Base-by-base conservation (phyloP, 2,888 invertebrate species). In the Abscondita cerata region DNA sequence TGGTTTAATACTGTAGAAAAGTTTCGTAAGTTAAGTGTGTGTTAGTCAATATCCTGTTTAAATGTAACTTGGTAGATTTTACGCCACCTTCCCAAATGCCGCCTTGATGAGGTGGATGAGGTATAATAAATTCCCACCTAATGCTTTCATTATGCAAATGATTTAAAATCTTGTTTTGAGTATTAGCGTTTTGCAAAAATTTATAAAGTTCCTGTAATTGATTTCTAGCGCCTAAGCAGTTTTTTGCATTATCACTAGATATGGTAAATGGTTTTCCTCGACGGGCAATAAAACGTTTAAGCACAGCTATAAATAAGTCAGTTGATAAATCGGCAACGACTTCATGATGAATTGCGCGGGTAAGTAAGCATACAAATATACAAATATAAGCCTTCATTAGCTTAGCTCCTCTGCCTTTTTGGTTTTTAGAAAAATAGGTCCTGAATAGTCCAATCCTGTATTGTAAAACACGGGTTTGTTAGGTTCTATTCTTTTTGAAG, bases 301-400 rank as follows among this genome's bases (percentile, higher is more conserved):
- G n/a, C n/a, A n/a, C n/a, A n/a, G n/a, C n/a, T n/a, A n/a, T n/a
- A n/a, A n/a, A n/a, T n/a, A n/a, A 76, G 54, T 75, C 70, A 0
- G 71, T 69, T 0, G 72, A 66, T 3, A 76, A 48, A 34, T 71
- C 71, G 0, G 68, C 67, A 0, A 73, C 74, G n/a, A 75, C 19
- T 62, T 78, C 77, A 0, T 77, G 13, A 31, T 77, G 75, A 1
- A 75, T 52, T 13, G 74, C 72, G 54, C 65, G 68, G 1, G 73
- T 73, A 0, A 63, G 41, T 31, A 73, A 54, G 51, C 73, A 72
- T 4, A 72, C 62, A 52, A 73, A 75, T 36, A 74, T n/a, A 41
- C 66, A 68, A n/a, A 74, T 40, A 62, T 72, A 75, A 1, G 50
- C n/a, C n/a, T n/a, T n/a, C n/a, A n/a, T n/a, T n/a, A n/a, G n/a